A percentile compares a stretch with the other conserved stretches of the same genome.
Evolutionary conservation across 1,140 invertebrate genomes (phyloP).

Genomic region (Diorhabda carinulata): DNA sequence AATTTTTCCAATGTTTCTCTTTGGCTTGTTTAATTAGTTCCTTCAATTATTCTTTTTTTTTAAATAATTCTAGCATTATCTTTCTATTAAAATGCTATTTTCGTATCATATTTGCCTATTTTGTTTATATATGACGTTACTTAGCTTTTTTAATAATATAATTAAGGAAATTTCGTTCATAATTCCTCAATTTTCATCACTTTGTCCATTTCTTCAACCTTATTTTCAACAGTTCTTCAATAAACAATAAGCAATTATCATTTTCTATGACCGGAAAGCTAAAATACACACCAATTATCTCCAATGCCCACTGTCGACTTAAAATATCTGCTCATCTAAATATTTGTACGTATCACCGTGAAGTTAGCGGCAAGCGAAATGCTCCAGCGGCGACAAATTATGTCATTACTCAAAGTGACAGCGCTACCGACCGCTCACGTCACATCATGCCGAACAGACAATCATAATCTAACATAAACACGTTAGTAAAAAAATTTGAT

Average conservation of each 20-base stretch:
- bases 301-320: neutral
- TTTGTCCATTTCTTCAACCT: too few species aligned
- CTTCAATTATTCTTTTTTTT: too few species aligned
- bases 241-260: neutral
- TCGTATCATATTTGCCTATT: too few species aligned
- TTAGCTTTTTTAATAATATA: too few species aligned
- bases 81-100: too few species aligned
- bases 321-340: conserved; percentile 19
- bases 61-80: too few species aligned
- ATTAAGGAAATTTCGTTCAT: too few species aligned
- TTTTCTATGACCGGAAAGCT: neutral
- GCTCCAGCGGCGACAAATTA: conserved; percentile 32
- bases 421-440: conserved; percentile 26
- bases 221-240: neutral
- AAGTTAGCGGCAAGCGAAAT: conserved; percentile 20
- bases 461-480: conserved; percentile 26
- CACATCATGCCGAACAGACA: conserved; percentile 25
- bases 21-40: too few species aligned
- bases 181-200: too few species aligned
- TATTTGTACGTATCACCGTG: conserved; percentile 24
- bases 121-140: too few species aligned
- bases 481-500: neutral
- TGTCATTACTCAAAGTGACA: conserved; percentile 33
- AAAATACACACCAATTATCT: conserved; percentile 18
- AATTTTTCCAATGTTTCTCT: too few species aligned